Base-by-base conservation (phyloP, 2,797 vertebrate genomes). In the Rhynchonycteris naso region DNA sequence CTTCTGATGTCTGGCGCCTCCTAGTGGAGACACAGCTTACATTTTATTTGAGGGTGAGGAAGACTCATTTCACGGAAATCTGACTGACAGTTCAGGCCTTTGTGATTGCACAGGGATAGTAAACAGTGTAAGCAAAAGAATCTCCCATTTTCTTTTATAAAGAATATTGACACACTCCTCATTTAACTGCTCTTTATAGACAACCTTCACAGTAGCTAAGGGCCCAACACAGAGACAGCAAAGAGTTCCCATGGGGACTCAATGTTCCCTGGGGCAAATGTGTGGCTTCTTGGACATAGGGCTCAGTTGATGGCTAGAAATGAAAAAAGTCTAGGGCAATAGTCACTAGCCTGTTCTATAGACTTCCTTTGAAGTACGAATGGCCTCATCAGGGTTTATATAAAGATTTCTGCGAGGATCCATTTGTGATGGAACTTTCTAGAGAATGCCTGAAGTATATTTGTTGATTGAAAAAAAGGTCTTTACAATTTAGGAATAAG, bases 401-500 rank as follows among this genome's bases (percentile, higher is more conserved):
- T 43, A 61, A 92, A 50, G 58, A 89, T 24, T 11, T 83, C 50
- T 61, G 19, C 18, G 69, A 30, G 52, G 14, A 88, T 47, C 28
- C 38, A 19, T 52, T 68, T 76, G 15, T 76, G 59, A 22, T 58
- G 78, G 56, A 90, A 6, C 19, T 59, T 87, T 68, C 8, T 71
- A 56, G 30, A 90, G 33, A 90, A 69, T 43, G 15, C n/a, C 47
- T 61, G 30, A 26, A 75, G 21, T 47, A 4, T 61, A 75, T 93
- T 93, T 79, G 26, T n/a, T 94, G 28, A 88, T 28, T 33, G 35
- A 63, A 43, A 93, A 85, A 85, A 90, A 28, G 13, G 1, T 52
- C 50, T 8, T 95, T 76, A 79, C 76, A 35, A 68, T 74, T 28
- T 85, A 90, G 33, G 88, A 85, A 81, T 10, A 86, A 86, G 35